phyloP scores from a whole-genome alignment of 2,797 vertebrate species.

The Eremophila alpestris region DNA sequence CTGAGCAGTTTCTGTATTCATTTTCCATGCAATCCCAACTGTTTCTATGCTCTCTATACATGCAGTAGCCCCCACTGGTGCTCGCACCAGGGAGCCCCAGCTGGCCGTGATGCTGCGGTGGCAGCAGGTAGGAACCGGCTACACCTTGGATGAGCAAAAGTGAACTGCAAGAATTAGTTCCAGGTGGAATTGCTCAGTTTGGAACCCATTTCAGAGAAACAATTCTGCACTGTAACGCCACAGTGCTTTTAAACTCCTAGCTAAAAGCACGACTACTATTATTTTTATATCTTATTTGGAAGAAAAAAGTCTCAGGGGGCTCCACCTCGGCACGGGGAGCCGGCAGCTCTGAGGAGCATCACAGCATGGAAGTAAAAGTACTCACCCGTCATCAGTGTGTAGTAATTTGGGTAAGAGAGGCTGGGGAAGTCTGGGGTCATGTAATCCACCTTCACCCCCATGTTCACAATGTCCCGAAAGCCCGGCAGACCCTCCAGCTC shows the following conservation, averaged over 20 bases:
- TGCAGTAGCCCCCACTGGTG: accelerated
- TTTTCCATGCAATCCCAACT: accelerated
- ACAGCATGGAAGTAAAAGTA: not conserved
- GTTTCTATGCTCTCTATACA: accelerated
- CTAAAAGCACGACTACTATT: not conserved
- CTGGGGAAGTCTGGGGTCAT: conserved; percentile 92
- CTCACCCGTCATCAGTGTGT: conserved; percentile 92
- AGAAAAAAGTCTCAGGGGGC: not conserved
- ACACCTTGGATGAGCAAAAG: not conserved
- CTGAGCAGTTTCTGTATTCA: not conserved
- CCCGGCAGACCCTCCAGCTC: conserved; percentile 81
- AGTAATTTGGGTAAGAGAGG: conserved; percentile 94
- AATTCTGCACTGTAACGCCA: not conserved
- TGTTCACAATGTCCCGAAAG: conserved; percentile 81
- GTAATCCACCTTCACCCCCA: conserved; percentile 90
- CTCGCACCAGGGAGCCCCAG: not conserved
- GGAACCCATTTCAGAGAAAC: not conserved
- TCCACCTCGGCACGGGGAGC: not conserved
- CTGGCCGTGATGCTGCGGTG: accelerated
- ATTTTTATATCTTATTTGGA: not conserved
- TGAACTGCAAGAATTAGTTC: not conserved
- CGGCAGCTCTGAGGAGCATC: not conserved
- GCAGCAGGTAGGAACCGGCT: not conserved
- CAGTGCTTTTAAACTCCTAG: not conserved
- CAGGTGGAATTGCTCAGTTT: not conserved